Conservation (phyloP, 2,113 vertebrate species). For the Campylorhamphus procurvoides region DNA sequence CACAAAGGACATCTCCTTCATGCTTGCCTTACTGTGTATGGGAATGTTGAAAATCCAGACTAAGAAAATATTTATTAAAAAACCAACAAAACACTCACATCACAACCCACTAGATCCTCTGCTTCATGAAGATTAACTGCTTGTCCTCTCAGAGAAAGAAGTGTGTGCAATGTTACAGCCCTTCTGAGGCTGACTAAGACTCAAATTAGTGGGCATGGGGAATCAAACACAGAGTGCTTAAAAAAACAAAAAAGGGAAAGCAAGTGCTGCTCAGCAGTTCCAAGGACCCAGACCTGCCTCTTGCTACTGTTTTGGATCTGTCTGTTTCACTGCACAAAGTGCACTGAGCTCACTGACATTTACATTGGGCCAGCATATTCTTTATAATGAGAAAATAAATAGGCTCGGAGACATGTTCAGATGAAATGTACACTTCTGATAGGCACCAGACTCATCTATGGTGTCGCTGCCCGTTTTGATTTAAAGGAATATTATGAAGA, state of each 20-base stretch:
- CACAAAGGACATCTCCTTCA: accelerated
- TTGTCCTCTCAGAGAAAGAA: background rate
- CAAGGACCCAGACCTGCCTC: background rate
- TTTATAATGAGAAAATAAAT: conserved; percentile 2
- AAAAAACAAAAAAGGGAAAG: background rate
- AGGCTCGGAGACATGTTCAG: background rate
- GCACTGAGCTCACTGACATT: background rate
- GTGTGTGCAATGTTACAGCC: background rate
- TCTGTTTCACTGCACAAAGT: background rate
- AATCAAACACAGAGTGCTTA: background rate
- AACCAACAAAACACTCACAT: background rate
- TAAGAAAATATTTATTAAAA: background rate
- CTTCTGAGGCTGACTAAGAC: accelerated
- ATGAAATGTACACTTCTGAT: background rate
- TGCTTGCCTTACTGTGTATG: background rate
- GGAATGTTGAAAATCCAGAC: background rate
- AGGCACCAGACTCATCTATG: background rate
- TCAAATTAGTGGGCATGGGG: background rate
- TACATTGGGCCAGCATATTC: background rate
- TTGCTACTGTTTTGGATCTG: background rate
- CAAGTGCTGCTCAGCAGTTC: background rate
- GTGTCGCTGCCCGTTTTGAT: background rate
- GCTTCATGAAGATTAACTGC: background rate
- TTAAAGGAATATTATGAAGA: background rate
- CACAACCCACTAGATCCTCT: background rate